Conservation (phyloP, 2,113 vertebrate species). For the Rutilus rutilus region DNA sequence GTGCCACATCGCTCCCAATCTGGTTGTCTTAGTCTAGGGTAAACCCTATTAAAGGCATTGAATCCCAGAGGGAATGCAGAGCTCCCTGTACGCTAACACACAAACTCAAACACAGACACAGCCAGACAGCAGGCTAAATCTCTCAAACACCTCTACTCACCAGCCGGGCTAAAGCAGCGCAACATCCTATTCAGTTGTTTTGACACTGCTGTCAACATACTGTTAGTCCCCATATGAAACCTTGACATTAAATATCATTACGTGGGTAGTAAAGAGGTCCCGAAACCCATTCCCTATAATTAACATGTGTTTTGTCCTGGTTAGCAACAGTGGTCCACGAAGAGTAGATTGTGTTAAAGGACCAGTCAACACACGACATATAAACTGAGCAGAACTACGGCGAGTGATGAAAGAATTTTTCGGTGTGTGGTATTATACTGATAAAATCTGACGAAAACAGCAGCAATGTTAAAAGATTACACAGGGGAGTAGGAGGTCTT, state of each 20-base stretch:
- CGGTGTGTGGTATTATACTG: not conserved
- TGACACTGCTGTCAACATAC: constrained; percentile 22
- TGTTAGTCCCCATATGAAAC: constrained; percentile 10
- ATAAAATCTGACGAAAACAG: not conserved
- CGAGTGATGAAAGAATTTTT: constrained; percentile 19
- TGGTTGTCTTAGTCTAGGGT: constrained; percentile 70
- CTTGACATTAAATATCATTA: constrained; percentile 30
- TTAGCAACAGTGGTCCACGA: constrained; percentile 17
- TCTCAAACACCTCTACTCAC: constrained; percentile 58
- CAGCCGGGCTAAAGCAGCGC: not conserved
- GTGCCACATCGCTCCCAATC: constrained; percentile 70
- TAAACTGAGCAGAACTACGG: not conserved
- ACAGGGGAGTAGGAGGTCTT: not conserved
- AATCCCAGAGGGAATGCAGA: constrained; percentile 56
- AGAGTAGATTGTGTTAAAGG: constrained; percentile 22
- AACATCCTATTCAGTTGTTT: constrained; percentile 11
- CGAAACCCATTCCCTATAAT: constrained; percentile 33
- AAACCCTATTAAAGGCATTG: constrained; percentile 73
- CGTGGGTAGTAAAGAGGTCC: constrained; percentile 20
- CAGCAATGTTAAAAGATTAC: not conserved
- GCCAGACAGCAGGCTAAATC: constrained; percentile 59
- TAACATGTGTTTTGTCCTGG: constrained; percentile 1
- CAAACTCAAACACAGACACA: constrained; percentile 49
- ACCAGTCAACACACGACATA: not conserved
- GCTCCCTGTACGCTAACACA: constrained; percentile 24